Conservation (phyloP, 1,140 invertebrate species). For the Nymphalis io region DNA sequence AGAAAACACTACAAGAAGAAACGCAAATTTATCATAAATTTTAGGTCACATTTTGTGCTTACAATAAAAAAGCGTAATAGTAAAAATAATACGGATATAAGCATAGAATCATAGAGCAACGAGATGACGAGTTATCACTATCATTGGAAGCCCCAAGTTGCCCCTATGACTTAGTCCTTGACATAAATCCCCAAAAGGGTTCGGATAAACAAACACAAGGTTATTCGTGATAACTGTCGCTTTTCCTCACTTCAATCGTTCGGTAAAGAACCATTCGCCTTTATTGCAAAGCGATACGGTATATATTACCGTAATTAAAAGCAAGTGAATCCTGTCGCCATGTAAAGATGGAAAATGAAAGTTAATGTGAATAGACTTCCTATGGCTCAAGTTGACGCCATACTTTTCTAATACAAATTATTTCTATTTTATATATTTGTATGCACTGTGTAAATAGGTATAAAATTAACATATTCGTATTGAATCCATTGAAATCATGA, state of each 20-base stretch:
- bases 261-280: neutral
- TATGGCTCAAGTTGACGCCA: slow-evolving; percentile 23
- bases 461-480: neutral
- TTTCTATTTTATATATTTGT: neutral
- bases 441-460: neutral
- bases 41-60: too few species aligned
- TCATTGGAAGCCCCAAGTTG: neutral
- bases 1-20: too few species aligned
- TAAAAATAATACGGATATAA: too few species aligned
- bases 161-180: slow-evolving; percentile 8
- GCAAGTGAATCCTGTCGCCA: slow-evolving; percentile 16
- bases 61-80: too few species aligned
- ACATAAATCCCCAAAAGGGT: slow-evolving; percentile 17
- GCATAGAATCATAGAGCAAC: neutral
- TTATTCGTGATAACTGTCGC: slow-evolving; percentile 6
- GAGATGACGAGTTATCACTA: neutral
- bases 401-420: neutral
- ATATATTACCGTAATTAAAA: neutral
- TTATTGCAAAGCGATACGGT: neutral
- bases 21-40: too few species aligned
- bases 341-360: slow-evolving; percentile 35
- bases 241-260: neutral
- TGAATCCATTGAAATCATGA: too few species aligned
- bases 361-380: slow-evolving; percentile 28
- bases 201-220: neutral